These are phyloP conservation scores for Enteromius fasciolatus DNA, from an alignment of 2,797 vertebrate genomes.

Conservation along the genomic window DNA sequence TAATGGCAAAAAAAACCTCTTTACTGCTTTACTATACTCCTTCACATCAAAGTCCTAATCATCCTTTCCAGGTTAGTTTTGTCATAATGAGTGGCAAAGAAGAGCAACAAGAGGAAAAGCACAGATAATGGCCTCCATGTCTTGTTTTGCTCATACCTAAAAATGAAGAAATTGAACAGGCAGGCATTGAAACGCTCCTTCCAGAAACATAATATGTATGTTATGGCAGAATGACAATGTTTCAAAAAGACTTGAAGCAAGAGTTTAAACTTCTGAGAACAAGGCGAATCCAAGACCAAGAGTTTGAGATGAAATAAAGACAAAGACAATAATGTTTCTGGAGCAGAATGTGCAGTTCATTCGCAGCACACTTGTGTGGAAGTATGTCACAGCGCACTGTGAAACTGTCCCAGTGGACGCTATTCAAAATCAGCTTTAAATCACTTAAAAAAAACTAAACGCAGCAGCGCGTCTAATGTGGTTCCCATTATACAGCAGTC, in stretches of 20 bases:
- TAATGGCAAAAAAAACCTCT: not conserved
- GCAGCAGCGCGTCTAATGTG: conserved; percentile 26
- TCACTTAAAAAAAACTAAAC: conserved; percentile 2
- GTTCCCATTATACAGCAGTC: conserved; percentile 26
- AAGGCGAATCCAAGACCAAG: not conserved
- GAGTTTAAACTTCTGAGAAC: not conserved
- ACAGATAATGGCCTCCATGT: not conserved
- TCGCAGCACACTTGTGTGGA: conserved; percentile 5
- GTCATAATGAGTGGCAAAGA: not conserved
- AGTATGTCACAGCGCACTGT: not conserved
- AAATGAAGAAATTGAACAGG: not conserved
- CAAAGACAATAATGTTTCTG: conserved; percentile 10
- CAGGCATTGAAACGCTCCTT: not conserved
- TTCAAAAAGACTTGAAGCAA: not conserved
- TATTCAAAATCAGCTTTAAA: conserved; percentile 10
- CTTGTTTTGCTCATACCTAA: not conserved
- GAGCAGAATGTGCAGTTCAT: conserved; percentile 11
- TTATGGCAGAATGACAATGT: not conserved
- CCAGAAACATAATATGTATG: not conserved
- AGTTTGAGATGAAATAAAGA: conserved; percentile 14
- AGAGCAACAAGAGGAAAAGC: not conserved
- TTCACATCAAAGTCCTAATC: not conserved
- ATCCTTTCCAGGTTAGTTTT: not conserved
- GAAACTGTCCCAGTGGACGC: not conserved
- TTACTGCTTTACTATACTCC: not conserved